phyloP scores from a whole-genome alignment of 53 echinoderm and acorn worm species.

The Pentamera pediparva region DNA sequence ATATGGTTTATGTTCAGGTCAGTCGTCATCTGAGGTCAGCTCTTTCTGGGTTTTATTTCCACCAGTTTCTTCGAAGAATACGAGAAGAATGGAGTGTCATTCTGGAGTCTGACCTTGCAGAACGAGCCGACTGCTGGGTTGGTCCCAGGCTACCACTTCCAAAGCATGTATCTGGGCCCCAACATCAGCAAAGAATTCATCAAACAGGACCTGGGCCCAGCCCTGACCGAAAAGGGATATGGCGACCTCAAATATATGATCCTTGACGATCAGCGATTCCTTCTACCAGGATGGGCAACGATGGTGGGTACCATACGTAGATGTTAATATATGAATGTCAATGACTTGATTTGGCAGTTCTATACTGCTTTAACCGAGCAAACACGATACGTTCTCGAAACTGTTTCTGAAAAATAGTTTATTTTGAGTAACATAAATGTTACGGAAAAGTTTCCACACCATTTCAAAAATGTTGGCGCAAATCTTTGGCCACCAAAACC shows the following conservation, averaged over 20 bases:
- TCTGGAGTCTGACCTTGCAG: conserved; percentile 81
- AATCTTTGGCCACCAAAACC: too few relatives aligned
- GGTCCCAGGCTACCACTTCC: conserved; percentile 55
- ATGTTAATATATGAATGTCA: too few relatives aligned
- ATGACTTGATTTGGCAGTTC: too few relatives aligned
- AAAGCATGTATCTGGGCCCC: conserved; percentile 72
- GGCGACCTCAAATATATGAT: conserved; percentile 71
- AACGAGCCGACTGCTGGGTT: conserved; percentile 85
- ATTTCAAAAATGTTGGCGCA: too few relatives aligned
- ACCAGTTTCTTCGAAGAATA: conserved; percentile 79
- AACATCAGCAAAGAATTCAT: conserved; percentile 69
- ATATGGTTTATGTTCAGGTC: too few relatives aligned
- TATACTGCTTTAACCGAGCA: too few relatives aligned
- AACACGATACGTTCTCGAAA: too few relatives aligned
- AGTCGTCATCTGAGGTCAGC: too few relatives aligned
- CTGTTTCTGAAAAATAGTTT: too few relatives aligned
- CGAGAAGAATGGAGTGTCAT: conserved; percentile 41
- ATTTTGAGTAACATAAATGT: too few relatives aligned
- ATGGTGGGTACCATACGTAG: too few relatives aligned
- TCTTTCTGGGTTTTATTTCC: background rate
- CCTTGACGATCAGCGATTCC: conserved; percentile 66
- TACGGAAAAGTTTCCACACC: too few relatives aligned
- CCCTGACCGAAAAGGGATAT: conserved; percentile 52
- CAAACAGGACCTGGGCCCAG: conserved; percentile 86
- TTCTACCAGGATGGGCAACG: conserved; percentile 53